Conservation (phyloP, 1,140 invertebrate genomes). For the Bombus confusus region DNA sequence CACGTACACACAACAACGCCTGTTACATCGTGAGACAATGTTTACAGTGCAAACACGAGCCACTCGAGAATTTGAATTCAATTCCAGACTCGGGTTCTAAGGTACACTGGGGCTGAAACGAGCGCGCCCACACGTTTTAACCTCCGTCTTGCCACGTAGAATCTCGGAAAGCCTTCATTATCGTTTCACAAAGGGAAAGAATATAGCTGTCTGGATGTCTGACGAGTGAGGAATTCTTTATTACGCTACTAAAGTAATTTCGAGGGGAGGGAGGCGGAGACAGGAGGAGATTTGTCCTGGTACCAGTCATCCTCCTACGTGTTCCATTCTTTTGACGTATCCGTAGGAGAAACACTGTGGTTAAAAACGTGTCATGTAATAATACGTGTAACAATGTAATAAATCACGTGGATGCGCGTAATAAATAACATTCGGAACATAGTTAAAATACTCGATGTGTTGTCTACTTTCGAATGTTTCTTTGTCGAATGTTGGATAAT, state of each 20-base stretch:
- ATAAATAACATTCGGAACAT: background rate
- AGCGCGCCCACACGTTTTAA: slow-evolving; percentile 45
- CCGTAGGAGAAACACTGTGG: background rate
- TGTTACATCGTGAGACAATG: slow-evolving; percentile 67
- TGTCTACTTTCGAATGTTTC: no score
- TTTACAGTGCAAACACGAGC: slow-evolving; percentile 74
- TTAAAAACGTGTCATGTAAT: background rate
- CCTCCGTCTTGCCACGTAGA: slow-evolving; percentile 61
- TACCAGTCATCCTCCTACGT: background rate
- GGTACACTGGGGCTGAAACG: slow-evolving; percentile 24
- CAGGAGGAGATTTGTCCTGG: background rate
- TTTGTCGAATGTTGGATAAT: no score
- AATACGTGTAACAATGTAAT: no score
- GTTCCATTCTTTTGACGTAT: background rate
- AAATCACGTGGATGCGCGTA: background rate
- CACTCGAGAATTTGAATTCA: slow-evolving; percentile 77
- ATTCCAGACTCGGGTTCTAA: slow-evolving; percentile 55
- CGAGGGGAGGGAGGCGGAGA: background rate
- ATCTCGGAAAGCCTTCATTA: slow-evolving; percentile 57
- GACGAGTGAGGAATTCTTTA: slow-evolving; percentile 49
- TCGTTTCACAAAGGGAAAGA: slow-evolving; percentile 42
- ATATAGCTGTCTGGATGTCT: slow-evolving; percentile 45
- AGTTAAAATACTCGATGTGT: no score
- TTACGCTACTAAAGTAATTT: slow-evolving; percentile 34
- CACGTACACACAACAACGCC: slow-evolving; percentile 37